Evolutionary conservation across 2,888 invertebrate genomes (phyloP).

Genomic region (Xestia rhomboidea): DNA sequence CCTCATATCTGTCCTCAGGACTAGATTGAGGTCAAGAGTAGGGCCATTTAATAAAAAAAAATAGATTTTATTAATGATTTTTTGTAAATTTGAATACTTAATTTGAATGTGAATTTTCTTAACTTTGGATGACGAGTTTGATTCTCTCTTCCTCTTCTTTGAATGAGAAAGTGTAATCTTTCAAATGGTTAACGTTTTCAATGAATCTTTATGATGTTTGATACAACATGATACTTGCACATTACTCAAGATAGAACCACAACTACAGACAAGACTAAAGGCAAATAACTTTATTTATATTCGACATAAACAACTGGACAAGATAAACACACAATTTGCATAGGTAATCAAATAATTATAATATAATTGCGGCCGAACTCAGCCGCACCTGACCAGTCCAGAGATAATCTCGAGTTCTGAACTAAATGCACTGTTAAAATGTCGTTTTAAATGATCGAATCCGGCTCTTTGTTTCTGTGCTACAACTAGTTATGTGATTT

Average conservation of each 20-base stretch:
- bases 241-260: slow-evolving; percentile 18
- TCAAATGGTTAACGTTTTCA: background rate
- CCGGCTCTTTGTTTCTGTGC: slow-evolving; percentile 75
- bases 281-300: slow-evolving; percentile 47
- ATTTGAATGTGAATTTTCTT: background rate
- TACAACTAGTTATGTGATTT: slow-evolving; percentile 72
- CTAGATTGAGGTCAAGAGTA: no score
- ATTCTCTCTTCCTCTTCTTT: background rate
- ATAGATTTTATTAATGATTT: background rate
- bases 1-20: no score
- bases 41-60: no score
- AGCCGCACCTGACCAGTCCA: slow-evolving; percentile 63
- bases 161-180: background rate
- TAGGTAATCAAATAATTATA: slow-evolving; percentile 59
- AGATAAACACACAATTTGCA: slow-evolving; percentile 51
- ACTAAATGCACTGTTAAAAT: slow-evolving; percentile 70
- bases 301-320: slow-evolving; percentile 41
- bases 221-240: background rate
- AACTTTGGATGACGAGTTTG: background rate
- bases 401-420: slow-evolving; percentile 67
- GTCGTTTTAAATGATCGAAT: slow-evolving; percentile 72
- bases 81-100: background rate
- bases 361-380: slow-evolving; percentile 60
- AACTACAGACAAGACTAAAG: background rate
- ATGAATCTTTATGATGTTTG: slow-evolving; percentile 64